These are phyloP conservation scores for Hypomecis punctinalis DNA, from an alignment of 2,888 invertebrate genomes.

Conservation along the genomic window DNA sequence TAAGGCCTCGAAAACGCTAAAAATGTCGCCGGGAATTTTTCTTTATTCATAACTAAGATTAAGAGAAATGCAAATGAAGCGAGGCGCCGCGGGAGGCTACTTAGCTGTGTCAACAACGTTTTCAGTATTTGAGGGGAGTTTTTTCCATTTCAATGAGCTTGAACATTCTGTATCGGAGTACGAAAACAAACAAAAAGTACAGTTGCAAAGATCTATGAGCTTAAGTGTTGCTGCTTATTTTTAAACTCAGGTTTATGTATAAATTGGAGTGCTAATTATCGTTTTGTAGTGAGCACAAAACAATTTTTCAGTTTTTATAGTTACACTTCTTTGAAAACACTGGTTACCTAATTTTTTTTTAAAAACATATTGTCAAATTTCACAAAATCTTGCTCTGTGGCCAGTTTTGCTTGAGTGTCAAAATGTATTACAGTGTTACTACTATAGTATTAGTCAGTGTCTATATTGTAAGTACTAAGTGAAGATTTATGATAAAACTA, in stretches of 20 bases:
- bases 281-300: not conserved
- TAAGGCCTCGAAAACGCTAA: conserved; percentile 70
- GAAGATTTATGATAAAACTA: no score
- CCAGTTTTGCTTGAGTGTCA: no score
- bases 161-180: conserved; percentile 33
- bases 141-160: conserved; percentile 54
- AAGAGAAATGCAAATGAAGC: conserved; percentile 84
- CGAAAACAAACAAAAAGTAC: conserved; percentile 34
- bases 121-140: conserved; percentile 56
- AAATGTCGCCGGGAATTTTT: conserved; percentile 81
- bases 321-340: not conserved
- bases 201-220: conserved; percentile 13
- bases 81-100: conserved; percentile 76
- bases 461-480: no score
- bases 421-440: no score
- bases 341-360: no score
- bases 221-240: conserved; percentile 13
- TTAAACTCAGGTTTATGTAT: not conserved
- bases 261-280: not conserved
- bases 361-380: no score
- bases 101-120: conserved; percentile 83
- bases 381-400: no score
- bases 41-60: conserved; percentile 85
- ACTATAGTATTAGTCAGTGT: no score
- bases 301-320: not conserved